Conservation (phyloP, 2,797 vertebrate species). For the Sebastes dallii region DNA sequence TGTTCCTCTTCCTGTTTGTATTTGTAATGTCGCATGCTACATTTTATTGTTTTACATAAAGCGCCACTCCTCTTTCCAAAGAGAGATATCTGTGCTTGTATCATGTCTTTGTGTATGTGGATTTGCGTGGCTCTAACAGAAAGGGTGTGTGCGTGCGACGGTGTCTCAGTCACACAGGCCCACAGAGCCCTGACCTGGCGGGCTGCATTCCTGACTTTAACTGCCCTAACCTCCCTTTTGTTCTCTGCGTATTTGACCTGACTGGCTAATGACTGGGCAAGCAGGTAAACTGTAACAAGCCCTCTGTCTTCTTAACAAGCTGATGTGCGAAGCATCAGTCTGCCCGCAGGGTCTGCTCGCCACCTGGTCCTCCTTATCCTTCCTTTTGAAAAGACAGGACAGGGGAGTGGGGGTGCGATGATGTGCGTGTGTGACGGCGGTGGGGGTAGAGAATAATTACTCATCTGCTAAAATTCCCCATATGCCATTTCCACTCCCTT, state of each 20-base stretch:
- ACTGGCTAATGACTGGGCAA: conserved; percentile 53
- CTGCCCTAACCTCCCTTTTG: conserved; percentile 68
- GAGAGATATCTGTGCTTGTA: conserved; percentile 12
- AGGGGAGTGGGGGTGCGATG: conserved; percentile 14
- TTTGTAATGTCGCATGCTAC: conserved; percentile 3
- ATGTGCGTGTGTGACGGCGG: conserved; percentile 11
- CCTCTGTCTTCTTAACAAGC: conserved; percentile 53
- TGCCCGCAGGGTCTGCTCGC: conserved; percentile 41
- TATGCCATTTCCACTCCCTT: conserved; percentile 42
- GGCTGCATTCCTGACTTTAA: conserved; percentile 75
- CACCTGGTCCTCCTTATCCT: conserved; percentile 57
- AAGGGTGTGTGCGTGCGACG: conserved; percentile 47
- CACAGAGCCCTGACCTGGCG: conserved; percentile 57
- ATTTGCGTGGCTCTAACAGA: conserved; percentile 35
- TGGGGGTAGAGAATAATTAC: conserved; percentile 67
- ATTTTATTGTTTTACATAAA: conserved; percentile 30
- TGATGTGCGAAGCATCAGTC: conserved; percentile 49
- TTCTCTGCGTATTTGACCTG: conserved; percentile 65
- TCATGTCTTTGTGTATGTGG: conserved; percentile 34
- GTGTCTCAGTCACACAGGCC: conserved; percentile 38
- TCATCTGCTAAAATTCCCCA: conserved; percentile 63
- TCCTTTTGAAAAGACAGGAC: conserved; percentile 32
- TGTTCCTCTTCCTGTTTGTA: conserved; percentile 28
- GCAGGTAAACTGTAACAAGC: conserved; percentile 71
- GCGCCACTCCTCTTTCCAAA: conserved; percentile 25